Evolutionary conservation across 2,888 invertebrate species (phyloP).

Genomic region (Acrocyrtus sp.): DNA sequence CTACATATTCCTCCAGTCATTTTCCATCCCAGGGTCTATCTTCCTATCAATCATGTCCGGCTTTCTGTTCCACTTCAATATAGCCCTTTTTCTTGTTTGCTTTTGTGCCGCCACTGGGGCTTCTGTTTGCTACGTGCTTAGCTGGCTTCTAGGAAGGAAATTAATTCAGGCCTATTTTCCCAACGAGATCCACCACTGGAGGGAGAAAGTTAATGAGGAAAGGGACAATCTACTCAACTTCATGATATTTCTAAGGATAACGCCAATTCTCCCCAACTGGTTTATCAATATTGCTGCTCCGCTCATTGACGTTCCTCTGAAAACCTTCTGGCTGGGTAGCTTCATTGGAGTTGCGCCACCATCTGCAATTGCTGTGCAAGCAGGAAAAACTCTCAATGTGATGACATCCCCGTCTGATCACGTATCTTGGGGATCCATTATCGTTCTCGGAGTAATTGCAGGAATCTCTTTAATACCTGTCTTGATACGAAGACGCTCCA

Average conservation of each 20-base stretch:
- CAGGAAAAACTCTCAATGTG: slow-evolving; percentile 93
- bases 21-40: slow-evolving; percentile 99
- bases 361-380: slow-evolving; percentile 96
- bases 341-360: slow-evolving; percentile 97
- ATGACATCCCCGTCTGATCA: slow-evolving; percentile 89
- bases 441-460: slow-evolving; percentile 83
- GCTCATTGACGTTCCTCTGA: slow-evolving; percentile 92
- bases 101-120: slow-evolving; percentile 97
- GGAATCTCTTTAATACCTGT: slow-evolving; percentile 88
- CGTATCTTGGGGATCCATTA: slow-evolving; percentile 86
- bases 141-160: slow-evolving; percentile 83
- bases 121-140: slow-evolving; percentile 92
- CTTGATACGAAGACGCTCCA: slow-evolving; percentile 69
- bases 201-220: slow-evolving; percentile 81
- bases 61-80: slow-evolving; percentile 91
- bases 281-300: slow-evolving; percentile 97
- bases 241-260: slow-evolving; percentile 95
- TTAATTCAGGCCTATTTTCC: slow-evolving; percentile 89
- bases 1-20: slow-evolving; percentile 98
- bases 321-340: slow-evolving; percentile 93
- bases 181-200: slow-evolving; percentile 85
- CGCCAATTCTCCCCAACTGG: slow-evolving; percentile 99
- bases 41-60: slow-evolving; percentile 97
- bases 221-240: slow-evolving; percentile 92
- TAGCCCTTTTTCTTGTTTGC: slow-evolving; percentile 88